Evolutionary conservation across 2,888 invertebrate species (phyloP), one percentile per base, ranked within the genome.

Genomic region (Leucoptera coffeella): DNA sequence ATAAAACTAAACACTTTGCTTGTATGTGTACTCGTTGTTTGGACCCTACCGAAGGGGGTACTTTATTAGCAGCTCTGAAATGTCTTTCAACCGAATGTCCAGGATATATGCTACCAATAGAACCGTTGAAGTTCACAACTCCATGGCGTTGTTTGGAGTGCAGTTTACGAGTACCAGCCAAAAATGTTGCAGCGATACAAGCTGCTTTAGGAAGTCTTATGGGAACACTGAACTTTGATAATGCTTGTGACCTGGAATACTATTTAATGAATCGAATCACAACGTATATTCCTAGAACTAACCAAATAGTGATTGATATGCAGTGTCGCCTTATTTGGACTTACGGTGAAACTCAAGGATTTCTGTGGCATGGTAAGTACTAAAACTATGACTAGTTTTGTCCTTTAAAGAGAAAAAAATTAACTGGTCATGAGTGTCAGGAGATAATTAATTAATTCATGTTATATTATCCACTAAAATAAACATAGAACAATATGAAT

Each of bases 1-100:
- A 53, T 33, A 64, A 64, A 37, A 82, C 83, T 1, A 85, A 85
- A 52, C 77, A 80, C 46, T 85, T 85, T 42, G 47, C 61, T 25
- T 85, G 85, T 43, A 53, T 48, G 29, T 85, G 85, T 42, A 47
- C 55, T 3, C 62, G 85, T 27, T 85, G 85, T 43, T 49, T 60
- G 2, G 84, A 85, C 47, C 75, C 77, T 1, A 75, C 75, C 21
- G 84, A 84, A 57, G 73, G 74, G 32, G 80, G 78, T 2, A 72
- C 77, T 1, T 44, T 62, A 6, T 47, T 80, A 25, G 64, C 73
- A n/a, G 77, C 76, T 14, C 50, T 80, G 2, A 62, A 65, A 32
- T 80, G 80, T 36, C 73, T 74, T 37, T 54, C 62, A 25, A 45
- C 56, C 4, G 46, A 57, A 23, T 76, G 77, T 38, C 47, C 53